Evolutionary conservation across 2,888 invertebrate genomes (phyloP).

Genomic region (Bimastos eiseni): DNA sequence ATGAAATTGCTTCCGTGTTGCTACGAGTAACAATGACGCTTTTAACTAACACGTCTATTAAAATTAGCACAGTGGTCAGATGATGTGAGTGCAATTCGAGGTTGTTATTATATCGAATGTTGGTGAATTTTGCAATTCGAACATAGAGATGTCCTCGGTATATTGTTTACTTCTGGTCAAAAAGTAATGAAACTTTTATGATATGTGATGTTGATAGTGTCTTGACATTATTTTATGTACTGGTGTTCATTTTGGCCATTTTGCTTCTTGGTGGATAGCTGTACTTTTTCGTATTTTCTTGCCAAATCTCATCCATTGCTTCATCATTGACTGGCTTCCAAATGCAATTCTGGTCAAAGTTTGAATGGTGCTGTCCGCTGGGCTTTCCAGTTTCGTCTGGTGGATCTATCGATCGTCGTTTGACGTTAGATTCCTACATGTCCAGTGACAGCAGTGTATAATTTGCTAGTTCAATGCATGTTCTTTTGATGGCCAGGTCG

Average conservation of each 20-base stretch:
- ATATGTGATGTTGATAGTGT: neutral
- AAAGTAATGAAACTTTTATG: neutral
- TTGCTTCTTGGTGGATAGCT: neutral
- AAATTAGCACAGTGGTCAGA: no score
- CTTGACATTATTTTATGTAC: neutral
- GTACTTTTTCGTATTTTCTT: neutral
- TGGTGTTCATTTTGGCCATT: neutral
- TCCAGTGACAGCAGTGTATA: neutral
- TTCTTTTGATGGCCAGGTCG: neutral
- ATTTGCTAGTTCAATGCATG: neutral
- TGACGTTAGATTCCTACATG: neutral
- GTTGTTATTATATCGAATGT: no score
- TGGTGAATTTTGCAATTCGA: no score
- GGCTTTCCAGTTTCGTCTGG: neutral
- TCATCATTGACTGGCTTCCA: neutral
- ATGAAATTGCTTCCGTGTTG: no score
- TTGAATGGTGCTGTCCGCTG: neutral
- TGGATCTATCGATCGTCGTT: neutral
- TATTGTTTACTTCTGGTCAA: no score
- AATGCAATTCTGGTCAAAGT: constrained; percentile 5
- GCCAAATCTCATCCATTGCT: neutral
- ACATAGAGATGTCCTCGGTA: no score
- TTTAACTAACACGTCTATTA: no score
- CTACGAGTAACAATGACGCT: no score
- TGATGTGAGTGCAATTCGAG: no score